Evolutionary conservation across 2,797 vertebrate genomes (phyloP), one percentile per base, ranked within the genome.

Genomic region (Coilia nasus): DNA sequence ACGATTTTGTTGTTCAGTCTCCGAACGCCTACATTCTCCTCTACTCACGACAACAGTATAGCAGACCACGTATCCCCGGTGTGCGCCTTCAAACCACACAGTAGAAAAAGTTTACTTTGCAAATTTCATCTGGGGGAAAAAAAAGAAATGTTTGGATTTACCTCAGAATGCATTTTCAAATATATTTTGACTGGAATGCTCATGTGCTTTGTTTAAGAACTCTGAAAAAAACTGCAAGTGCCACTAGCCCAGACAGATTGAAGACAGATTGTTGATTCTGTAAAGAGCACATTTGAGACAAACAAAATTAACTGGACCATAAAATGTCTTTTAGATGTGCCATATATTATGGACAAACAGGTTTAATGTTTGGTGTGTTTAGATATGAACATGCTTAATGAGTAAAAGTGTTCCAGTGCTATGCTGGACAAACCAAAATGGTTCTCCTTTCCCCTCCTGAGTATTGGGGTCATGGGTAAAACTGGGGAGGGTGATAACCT

Each of bases 21-120:
- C 87, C 96, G 21, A 93, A 94, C 0, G 96, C 96, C 0, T 97
- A 97, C 71, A 91, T 97, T 82, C 94, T 98, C 10, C 94, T 98
- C 90, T 97, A 97, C 82, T 96, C 91, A 90, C 91, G 90, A 54
- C 93, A 94, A 83, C 90, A 92, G n/a, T 94, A 95, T 86, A 93
- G 93, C n/a, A 91, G 86, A 14, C 93, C 94, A 17, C 88, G 88
- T 81, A 91, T 94, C 84, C 78, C 81, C 0, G 91, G 91, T 78
- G 88, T 93, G 82, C 67, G 28, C 31, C 15, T 44, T 1, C 31
- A 78, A 17, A 54, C 2, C 50, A 78, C 71, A 78, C 19, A 5
- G 35, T 44, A 78, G 50, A 9, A 19, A 21, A 5, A 21, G 1
- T 59, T 59, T 59, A 59, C 17, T 59, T 21, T 59, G 57, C 57